phyloP scores from a whole-genome alignment of 2,888 invertebrate species.

The Sericinus montela region DNA sequence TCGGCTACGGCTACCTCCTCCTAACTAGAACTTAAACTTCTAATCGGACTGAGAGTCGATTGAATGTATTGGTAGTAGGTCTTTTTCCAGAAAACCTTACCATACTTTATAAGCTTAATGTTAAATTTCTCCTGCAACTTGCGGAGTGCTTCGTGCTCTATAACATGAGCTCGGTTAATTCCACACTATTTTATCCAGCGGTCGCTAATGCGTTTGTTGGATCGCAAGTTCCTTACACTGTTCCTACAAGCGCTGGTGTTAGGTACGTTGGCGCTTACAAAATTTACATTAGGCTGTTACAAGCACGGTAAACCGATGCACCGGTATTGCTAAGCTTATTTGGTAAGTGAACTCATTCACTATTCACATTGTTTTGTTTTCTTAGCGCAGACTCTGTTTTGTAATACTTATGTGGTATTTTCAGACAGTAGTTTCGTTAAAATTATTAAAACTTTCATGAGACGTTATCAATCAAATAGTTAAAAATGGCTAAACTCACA shows the following conservation, averaged over 20 bases:
- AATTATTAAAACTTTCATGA: no score
- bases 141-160: neutral
- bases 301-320: slow-evolving; percentile 6
- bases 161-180: slow-evolving; percentile 9
- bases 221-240: slow-evolving; percentile 14
- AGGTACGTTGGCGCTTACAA: slow-evolving; percentile 9
- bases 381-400: neutral
- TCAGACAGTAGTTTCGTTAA: no score
- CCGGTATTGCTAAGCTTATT: slow-evolving; percentile 8
- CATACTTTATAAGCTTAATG: neutral
- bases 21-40: no score
- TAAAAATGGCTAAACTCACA: no score
- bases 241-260: slow-evolving; percentile 8
- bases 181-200: slow-evolving; percentile 5
- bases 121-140: neutral
- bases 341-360: slow-evolving; percentile 9
- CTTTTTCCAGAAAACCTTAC: no score
- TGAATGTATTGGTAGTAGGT: no score
- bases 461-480: no score
- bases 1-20: no score
- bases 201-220: slow-evolving; percentile 17
- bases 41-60: no score
- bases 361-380: slow-evolving; percentile 9
- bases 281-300: slow-evolving; percentile 15
- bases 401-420: no score